A percentile compares a stretch with the other conserved stretches of the same genome.
phyloP scores from a whole-genome alignment of 2,113 vertebrate species.

The Synodontis membranacea region DNA sequence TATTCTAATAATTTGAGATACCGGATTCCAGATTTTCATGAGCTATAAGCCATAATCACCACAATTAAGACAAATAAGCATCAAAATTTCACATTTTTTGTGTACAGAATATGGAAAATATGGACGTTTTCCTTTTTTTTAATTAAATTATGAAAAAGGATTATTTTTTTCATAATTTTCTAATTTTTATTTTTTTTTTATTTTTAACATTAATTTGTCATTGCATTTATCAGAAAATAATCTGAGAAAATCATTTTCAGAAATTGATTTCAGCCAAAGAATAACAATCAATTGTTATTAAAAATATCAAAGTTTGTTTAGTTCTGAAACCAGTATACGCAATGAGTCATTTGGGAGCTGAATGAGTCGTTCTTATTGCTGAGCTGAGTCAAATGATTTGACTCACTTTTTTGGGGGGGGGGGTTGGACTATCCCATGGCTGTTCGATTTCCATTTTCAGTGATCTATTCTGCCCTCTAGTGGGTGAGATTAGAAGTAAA shows the following conservation, averaged over 20 bases:
- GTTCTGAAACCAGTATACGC: background rate
- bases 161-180: too few species aligned
- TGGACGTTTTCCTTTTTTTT: too few species aligned
- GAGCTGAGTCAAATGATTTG: background rate
- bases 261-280: background rate
- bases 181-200: too few species aligned
- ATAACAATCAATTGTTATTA: background rate
- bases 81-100: too few species aligned
- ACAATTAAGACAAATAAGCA: too few species aligned
- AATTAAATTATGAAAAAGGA: too few species aligned
- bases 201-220: too few species aligned
- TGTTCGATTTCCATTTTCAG: background rate
- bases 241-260: background rate
- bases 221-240: background rate
- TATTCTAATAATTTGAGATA: too few species aligned
- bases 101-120: too few species aligned
- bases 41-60: too few species aligned
- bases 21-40: too few species aligned
- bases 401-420: background rate
- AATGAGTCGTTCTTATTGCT: background rate
- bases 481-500: conserved; percentile 10
- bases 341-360: background rate
- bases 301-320: background rate
- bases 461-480: conserved; percentile 35
- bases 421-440: too few species aligned